Evolutionary conservation across 2,888 invertebrate species (phyloP).

Genomic region (Drosophila pseudotalamancana): DNA sequence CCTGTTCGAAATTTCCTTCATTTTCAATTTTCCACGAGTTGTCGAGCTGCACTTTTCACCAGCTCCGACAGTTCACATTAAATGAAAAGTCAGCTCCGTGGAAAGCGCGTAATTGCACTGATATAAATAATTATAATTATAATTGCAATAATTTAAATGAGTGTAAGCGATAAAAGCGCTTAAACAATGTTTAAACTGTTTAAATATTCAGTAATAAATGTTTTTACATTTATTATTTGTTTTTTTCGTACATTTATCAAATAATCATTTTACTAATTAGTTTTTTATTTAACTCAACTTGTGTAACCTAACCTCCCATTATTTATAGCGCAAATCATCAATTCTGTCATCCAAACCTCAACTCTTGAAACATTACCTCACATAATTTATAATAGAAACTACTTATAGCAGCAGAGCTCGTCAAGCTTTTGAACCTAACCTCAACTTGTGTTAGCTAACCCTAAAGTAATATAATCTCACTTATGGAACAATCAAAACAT

Average conservation of each 20-base stretch:
- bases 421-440: no score
- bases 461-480: no score
- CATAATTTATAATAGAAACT: no score
- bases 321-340: neutral
- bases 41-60: conserved; percentile 12
- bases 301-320: neutral
- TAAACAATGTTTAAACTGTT: conserved; percentile 2
- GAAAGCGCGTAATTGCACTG: neutral
- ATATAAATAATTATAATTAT: conserved; percentile 17
- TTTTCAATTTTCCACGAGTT: neutral
- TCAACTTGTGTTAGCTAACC: neutral
- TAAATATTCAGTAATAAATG: neutral
- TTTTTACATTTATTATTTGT: neutral
- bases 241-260: neutral
- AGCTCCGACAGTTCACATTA: conserved; percentile 28
- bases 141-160: conserved; percentile 14
- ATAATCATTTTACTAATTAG: neutral
- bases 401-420: no score
- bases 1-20: neutral
- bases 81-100: conserved; percentile 21
- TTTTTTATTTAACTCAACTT: neutral
- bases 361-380: neutral
- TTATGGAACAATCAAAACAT: no score
- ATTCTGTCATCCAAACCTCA: neutral
- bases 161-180: neutral